A percentile compares a stretch with the other conserved stretches of the same genome.
phyloP scores from a whole-genome alignment of 2,797 vertebrate species.

The Myiothlypis chrysogaster region DNA sequence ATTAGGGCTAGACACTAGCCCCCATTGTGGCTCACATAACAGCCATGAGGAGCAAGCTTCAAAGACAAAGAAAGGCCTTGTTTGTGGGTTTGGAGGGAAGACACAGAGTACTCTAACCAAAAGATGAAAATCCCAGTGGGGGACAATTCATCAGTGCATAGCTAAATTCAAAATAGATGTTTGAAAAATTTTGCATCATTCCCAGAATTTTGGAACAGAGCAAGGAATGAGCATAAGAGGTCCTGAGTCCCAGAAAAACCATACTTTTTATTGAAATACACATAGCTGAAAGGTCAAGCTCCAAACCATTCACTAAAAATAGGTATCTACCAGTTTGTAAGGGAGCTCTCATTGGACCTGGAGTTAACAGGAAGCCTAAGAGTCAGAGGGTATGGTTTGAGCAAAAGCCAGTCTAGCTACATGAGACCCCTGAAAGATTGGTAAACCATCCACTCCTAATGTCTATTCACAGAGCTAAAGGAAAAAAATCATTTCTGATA shows the following conservation, averaged over 20 bases:
- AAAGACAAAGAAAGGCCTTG: background rate
- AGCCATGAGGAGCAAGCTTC: background rate
- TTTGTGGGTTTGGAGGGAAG: background rate
- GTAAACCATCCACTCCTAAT: background rate
- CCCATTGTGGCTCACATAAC: accelerated
- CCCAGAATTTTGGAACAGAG: background rate
- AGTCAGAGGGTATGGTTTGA: background rate
- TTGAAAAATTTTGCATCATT: background rate
- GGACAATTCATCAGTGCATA: background rate
- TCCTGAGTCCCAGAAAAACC: background rate
- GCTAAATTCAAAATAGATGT: background rate
- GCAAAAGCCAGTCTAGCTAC: background rate
- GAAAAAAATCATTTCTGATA: background rate
- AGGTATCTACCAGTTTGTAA: background rate
- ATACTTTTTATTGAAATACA: background rate
- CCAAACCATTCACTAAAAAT: background rate
- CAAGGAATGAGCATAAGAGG: background rate
- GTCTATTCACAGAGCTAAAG: background rate
- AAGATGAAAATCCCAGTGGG: background rate
- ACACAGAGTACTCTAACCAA: background rate
- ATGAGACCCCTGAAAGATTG: background rate
- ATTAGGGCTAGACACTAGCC: background rate
- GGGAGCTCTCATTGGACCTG: background rate
- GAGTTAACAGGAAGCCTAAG: background rate
- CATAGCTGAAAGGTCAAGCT: background rate